A percentile compares a stretch with the other conserved stretches of the same genome.
Evolutionary conservation across 2,113 vertebrate species (phyloP).

Genomic region (Ramphastos sulfuratus): DNA sequence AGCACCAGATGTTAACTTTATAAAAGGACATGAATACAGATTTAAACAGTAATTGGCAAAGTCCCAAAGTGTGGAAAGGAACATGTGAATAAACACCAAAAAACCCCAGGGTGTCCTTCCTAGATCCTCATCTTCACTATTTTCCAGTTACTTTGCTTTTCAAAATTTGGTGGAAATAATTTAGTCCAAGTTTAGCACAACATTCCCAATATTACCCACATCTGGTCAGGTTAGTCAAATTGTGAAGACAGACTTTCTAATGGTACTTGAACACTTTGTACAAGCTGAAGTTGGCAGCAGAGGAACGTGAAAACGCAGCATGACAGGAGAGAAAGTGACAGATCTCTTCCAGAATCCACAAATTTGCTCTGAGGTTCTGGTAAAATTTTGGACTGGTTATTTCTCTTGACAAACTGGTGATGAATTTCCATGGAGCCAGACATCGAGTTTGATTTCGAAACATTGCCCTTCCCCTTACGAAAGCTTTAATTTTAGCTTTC

Average conservation of each 20-base stretch:
- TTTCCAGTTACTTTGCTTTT: not conserved
- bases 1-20: constrained; percentile 33
- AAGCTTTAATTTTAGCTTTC: constrained; percentile 28
- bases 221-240: not conserved
- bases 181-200: not conserved
- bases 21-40: constrained; percentile 7
- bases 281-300: not conserved
- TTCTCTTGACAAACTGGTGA: constrained; percentile 38
- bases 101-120: not conserved
- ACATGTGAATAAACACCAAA: not conserved
- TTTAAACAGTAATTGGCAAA: constrained; percentile 4
- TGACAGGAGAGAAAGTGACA: constrained; percentile 22
- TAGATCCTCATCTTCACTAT: not conserved
- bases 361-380: constrained; percentile 23
- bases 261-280: not conserved
- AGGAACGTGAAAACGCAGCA: not conserved
- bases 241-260: not conserved
- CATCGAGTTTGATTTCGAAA: constrained; percentile 8
- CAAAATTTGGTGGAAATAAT: not conserved
- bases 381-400: not conserved
- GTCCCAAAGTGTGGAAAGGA: not conserved
- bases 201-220: not conserved
- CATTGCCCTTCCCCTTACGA: not conserved
- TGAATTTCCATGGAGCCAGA: constrained; percentile 17
- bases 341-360: constrained; percentile 5